Base-by-base conservation (phyloP, 2,888 invertebrate genomes). In the Bombylius discolor region DNA sequence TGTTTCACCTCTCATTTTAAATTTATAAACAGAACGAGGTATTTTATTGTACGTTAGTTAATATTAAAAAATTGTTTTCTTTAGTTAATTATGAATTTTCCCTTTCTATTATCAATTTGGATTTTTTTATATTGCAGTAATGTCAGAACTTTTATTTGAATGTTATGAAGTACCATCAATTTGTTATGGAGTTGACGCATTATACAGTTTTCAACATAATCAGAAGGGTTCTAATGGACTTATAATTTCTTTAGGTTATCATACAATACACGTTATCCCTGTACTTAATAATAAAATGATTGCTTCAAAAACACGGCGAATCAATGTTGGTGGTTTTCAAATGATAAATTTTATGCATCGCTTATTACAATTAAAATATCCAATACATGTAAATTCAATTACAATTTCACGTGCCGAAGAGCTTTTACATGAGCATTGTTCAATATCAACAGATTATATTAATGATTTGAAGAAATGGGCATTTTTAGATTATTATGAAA, bases 81-180 rank as follows among this genome's bases (percentile, higher is more conserved):
- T n/a, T n/a, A n/a, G n/a, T n/a, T n/a, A n/a, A n/a, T n/a, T n/a
- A n/a, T n/a, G n/a, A n/a, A n/a, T n/a, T n/a, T n/a, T n/a, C n/a
- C n/a, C 39, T 39, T 39, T 39, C 39, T 46, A 14, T n/a, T n/a
- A n/a, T n/a, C n/a, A n/a, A 34, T 47, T 1, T 50, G 34, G 8
- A 36, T 34, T 5, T 42, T 51, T 34, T 14, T 47, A 39, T 39
- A 8, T 79, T 81, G 59, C 69, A 93, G 93, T 92, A 66, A 94
- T 96, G 94, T 89, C 89, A 3, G 96, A 96, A 70, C 77, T 96
- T 55, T 75, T 96, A 48, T 96, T 96, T 74, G 96, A 96, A 74
- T 93, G 89, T 61, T 96, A 96, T 69, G 82, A 84, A 47, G 81
- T 95, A 5, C 94, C 95, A 5, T 82, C 85, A 2, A 78, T 96